phyloP scores from a whole-genome alignment of 2,113 vertebrate species.

The Brachyhypopomus occidentalis region DNA sequence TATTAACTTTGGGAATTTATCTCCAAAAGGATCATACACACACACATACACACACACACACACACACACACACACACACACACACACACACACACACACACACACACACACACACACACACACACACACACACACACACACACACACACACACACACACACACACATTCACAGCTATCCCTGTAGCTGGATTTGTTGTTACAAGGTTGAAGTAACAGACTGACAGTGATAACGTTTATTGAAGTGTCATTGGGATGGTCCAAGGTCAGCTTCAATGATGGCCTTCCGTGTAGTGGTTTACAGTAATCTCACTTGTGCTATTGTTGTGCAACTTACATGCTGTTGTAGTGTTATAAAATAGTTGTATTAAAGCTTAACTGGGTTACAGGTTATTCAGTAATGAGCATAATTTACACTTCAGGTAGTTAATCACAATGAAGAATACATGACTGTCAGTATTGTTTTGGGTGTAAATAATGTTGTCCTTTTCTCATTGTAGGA shows the following conservation, averaged over 20 bases:
- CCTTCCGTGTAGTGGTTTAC: background rate
- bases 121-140: background rate
- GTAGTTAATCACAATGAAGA: too few relatives aligned
- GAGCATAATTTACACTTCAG: background rate
- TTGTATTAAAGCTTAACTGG: background rate
- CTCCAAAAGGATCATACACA: too few relatives aligned
- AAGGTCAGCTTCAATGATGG: slow-evolving; percentile 6
- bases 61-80: too few relatives aligned
- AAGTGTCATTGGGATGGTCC: slow-evolving; percentile 15
- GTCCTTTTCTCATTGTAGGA: slow-evolving; percentile 79
- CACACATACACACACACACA: too few relatives aligned
- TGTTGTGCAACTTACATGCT: background rate
- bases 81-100: too few relatives aligned
- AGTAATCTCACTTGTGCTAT: background rate
- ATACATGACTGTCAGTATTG: too few relatives aligned
- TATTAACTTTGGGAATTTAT: background rate
- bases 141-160: too few relatives aligned
- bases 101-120: too few relatives aligned
- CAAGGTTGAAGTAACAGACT: slow-evolving; percentile 5
- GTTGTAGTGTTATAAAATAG: slow-evolving; percentile 4
- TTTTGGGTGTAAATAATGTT: slow-evolving; percentile 23
- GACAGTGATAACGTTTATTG: slow-evolving; percentile 23
- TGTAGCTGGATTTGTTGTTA: background rate
- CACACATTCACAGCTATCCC: background rate
- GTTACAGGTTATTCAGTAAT: background rate